A percentile compares a stretch with the other conserved stretches of the same genome.
These are phyloP conservation scores for Echinometra lucunter DNA, from an alignment of 53 echinoderm and acorn worm species.

Conservation along the genomic window DNA sequence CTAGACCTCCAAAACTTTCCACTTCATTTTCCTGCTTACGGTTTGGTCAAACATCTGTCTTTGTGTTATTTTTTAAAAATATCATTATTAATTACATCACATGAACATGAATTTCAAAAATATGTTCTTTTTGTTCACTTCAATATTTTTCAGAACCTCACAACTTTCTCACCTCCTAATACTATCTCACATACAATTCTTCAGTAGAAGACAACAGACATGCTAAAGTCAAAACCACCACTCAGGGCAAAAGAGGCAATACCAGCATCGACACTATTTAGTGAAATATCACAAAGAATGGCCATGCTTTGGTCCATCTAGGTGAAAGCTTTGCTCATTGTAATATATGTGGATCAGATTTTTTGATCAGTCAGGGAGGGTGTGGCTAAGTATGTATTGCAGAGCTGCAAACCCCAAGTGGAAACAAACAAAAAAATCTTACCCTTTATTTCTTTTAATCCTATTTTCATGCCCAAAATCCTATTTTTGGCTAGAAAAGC, in stretches of 20 bases:
- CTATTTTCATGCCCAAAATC: too few species aligned
- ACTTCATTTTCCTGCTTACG: too few species aligned
- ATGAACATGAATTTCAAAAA: too few species aligned
- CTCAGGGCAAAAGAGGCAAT: constrained; percentile 46
- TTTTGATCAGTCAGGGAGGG: constrained; percentile 53
- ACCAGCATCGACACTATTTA: constrained; percentile 22
- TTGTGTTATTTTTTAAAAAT: too few species aligned
- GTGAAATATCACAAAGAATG: constrained; percentile 40
- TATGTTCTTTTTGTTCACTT: too few species aligned
- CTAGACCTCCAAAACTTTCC: too few species aligned
- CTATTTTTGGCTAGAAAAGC: too few species aligned
- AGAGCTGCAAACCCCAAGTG: too few species aligned
- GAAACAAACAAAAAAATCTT: too few species aligned
- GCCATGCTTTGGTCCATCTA: constrained; percentile 43
- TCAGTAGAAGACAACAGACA: constrained; percentile 3
- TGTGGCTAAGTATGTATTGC: constrained; percentile 37
- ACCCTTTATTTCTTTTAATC: too few species aligned
- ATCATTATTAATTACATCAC: too few species aligned
- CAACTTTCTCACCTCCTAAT: neutral
- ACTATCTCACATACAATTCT: constrained; percentile 6
- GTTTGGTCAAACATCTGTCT: too few species aligned
- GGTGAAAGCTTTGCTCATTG: constrained; percentile 52
- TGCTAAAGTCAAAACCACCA: constrained; percentile 49
- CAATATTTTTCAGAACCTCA: neutral
- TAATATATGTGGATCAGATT: constrained; percentile 51